Percentiles rank a stretch among this genome's conserved stretches.
Evolutionary conservation across 2,888 invertebrate species (phyloP).

Genomic region (Apamea sordens): DNA sequence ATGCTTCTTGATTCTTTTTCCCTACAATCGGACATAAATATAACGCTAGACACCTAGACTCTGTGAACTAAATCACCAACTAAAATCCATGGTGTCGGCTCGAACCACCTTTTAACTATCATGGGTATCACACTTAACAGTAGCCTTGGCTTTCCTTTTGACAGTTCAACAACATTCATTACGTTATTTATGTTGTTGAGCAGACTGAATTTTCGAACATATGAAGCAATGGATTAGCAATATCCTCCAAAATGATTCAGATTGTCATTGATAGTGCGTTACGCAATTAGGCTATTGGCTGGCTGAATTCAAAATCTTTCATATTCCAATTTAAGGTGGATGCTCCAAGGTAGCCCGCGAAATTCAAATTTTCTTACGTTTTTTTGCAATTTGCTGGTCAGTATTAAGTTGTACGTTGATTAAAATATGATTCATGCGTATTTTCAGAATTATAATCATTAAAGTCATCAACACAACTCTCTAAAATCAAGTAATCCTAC

Average conservation of each 20-base stretch:
- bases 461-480: too few species aligned
- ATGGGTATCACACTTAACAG: not conserved
- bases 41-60: not conserved
- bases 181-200: not conserved
- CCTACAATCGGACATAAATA: not conserved
- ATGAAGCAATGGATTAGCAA: not conserved
- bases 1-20: not conserved
- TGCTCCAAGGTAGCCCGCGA: too few species aligned
- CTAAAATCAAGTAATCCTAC: too few species aligned
- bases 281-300: too few species aligned
- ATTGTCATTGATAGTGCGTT: too few species aligned
- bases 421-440: too few species aligned
- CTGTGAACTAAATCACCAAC: not conserved
- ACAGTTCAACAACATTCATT: not conserved
- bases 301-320: not conserved
- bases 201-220: not conserved
- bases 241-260: not conserved
- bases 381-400: too few species aligned
- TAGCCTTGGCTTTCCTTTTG: not conserved
- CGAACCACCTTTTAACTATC: not conserved
- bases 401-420: too few species aligned
- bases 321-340: too few species aligned
- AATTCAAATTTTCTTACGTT: too few species aligned
- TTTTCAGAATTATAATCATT: too few species aligned
- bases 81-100: not conserved